A percentile compares a stretch with the other conserved stretches of the same genome.
Evolutionary conservation across 2,888 invertebrate species (phyloP).

Genomic region (Melanargia galathea): DNA sequence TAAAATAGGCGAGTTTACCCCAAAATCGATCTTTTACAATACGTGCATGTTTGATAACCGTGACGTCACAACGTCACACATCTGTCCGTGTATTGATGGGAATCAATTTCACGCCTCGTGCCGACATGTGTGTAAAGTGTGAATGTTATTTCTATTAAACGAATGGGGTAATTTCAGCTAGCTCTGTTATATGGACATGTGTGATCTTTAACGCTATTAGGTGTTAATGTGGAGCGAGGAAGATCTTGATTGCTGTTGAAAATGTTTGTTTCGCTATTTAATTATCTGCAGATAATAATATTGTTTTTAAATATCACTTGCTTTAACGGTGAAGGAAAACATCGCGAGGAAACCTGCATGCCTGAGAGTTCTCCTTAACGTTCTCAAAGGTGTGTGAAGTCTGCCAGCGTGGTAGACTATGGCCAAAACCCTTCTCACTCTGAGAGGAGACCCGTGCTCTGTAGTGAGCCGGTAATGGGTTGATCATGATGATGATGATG

Average conservation of each 20-base stretch:
- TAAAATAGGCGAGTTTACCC: slow-evolving; percentile 34
- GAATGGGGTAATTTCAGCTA: slow-evolving; percentile 4
- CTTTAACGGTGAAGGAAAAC: no score
- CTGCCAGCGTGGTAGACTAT: no score
- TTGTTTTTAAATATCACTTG: no score
- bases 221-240: not conserved
- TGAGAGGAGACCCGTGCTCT: no score
- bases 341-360: no score
- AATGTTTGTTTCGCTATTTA: not conserved
- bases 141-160: slow-evolving; percentile 24
- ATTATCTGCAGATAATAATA: not conserved
- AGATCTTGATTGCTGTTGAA: not conserved
- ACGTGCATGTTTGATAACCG: slow-evolving; percentile 39
- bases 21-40: slow-evolving; percentile 33
- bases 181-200: not conserved
- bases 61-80: slow-evolving; percentile 45
- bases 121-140: slow-evolving; percentile 33
- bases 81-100: slow-evolving; percentile 49
- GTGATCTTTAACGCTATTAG: not conserved
- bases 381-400: no score
- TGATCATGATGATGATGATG: no score
- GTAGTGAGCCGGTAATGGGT: no score
- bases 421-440: no score
- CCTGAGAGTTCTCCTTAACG: no score
- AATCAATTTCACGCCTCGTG: slow-evolving; percentile 59